Percentiles rank a stretch among this genome's conserved stretches.
phyloP scores from a whole-genome alignment of 1,140 invertebrate genomes.

The Drosophila nannoptera region DNA sequence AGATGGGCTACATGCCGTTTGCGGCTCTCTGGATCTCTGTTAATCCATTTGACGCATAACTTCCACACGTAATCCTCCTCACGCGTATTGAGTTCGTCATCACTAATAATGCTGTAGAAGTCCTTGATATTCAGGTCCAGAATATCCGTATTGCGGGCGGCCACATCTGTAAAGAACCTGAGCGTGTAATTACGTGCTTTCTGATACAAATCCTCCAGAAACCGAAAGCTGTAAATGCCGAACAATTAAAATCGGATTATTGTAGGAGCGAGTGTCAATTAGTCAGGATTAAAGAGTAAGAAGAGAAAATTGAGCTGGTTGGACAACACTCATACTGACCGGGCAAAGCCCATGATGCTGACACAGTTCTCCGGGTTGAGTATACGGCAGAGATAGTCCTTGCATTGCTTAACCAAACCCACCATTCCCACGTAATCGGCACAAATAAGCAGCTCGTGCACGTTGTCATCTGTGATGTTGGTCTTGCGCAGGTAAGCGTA shows the following conservation, averaged over 20 bases:
- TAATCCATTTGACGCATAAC: constrained; percentile 81
- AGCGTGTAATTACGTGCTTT: constrained; percentile 86
- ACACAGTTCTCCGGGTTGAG: constrained; percentile 89
- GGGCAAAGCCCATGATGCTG: constrained; percentile 89
- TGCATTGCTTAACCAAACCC: constrained; percentile 88
- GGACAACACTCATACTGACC: constrained; percentile 49
- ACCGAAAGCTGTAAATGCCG: constrained; percentile 56
- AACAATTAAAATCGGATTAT: constrained; percentile 53
- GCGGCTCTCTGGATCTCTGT: constrained; percentile 82
- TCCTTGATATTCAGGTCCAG: constrained; percentile 85
- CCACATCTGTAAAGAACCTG: constrained; percentile 86
- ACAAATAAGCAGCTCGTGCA: constrained; percentile 86
- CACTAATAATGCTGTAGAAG: constrained; percentile 84
- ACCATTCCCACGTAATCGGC: constrained; percentile 90
- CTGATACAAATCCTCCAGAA: constrained; percentile 84
- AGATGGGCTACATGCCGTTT: constrained; percentile 85
- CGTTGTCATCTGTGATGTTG: constrained; percentile 86
- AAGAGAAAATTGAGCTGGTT: not conserved
- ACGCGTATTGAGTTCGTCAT: constrained; percentile 87
- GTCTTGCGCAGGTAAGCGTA: constrained; percentile 89
- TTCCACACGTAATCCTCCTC: constrained; percentile 82
- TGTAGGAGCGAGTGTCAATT: not conserved
- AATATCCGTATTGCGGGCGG: constrained; percentile 86
- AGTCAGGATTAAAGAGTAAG: not conserved
- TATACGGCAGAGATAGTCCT: constrained; percentile 84